Base-by-base conservation (phyloP, 1,140 invertebrate genomes). In the Brachionus manjavacas region DNA sequence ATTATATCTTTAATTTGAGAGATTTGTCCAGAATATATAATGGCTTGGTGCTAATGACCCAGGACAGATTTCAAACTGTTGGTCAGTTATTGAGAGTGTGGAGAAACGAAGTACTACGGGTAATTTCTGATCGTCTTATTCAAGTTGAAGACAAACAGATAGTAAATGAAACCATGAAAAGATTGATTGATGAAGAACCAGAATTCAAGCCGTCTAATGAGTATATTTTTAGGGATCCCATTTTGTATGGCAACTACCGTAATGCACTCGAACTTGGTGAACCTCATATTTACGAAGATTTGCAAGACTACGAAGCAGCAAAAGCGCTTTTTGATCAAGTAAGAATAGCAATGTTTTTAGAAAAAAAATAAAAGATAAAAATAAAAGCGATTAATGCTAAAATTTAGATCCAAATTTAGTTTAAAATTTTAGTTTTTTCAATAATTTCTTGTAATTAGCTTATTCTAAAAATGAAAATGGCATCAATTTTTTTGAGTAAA, bases 1-100 rank as follows among this genome's bases (percentile, higher is more conserved):
- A 96, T 88, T 96, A 96, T 88, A 94, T 96, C 84, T 97, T 96
- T 89, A 96, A 96, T 88, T 91, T 96, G 88, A 92, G 95, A 85
- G 95, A 97, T 91, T 89, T 97, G 68, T 95, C 94, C 1, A 92
- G 94, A 70, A 93, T 96, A 31, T 93, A 92, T 84, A 92, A 92
- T 49, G 95, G 95, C 3, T 87, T 97, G 84, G 92, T 93, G 81
- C 91, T 94, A 78, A 94, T 93, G 25, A 91, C 92, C 66, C 92
- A 93, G 0, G 88, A 89, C 28, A 91, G 92, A 85, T 94, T 93
- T 88, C 68, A 74, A 0, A 90, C 95, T 74, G 87, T 91, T 9
- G 91, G 93, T n/a, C 92, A 94, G 49, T 92, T 96, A 11, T 88
- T 95, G 1, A 91, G 95, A 23, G 92, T 95, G 1, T 96, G 95